Percentiles rank a stretch among this genome's conserved stretches.
These are phyloP conservation scores for Pedetes capensis DNA, from an alignment of 2,113 vertebrate species.

Conservation along the genomic window DNA sequence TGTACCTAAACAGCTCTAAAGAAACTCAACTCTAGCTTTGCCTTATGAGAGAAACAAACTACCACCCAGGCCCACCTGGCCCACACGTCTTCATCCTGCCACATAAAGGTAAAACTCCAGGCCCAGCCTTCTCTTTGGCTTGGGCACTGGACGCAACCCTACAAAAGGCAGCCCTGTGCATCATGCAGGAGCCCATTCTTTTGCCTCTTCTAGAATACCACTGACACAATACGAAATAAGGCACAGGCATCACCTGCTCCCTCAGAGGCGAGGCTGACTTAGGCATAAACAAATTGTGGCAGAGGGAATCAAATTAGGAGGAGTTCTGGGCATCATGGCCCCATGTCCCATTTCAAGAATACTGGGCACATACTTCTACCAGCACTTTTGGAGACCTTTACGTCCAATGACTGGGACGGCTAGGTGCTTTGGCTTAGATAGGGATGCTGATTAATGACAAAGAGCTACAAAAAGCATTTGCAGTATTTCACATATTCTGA, in stretches of 20 bases:
- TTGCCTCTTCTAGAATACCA: not conserved
- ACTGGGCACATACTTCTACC: not conserved
- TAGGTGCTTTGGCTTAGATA: not conserved
- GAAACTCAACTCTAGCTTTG: not conserved
- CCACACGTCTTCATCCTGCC: not conserved
- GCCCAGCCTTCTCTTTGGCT: not conserved
- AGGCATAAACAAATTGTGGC: not conserved
- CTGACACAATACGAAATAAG: not conserved
- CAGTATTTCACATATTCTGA: not conserved
- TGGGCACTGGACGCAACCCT: rapidly evolving
- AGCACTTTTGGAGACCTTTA: not conserved
- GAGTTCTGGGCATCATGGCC: not conserved
- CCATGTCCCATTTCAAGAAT: not conserved
- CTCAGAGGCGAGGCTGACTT: conserved; percentile 23
- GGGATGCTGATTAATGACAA: not conserved
- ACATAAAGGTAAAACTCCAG: not conserved
- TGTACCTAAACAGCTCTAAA: not conserved
- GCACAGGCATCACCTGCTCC: not conserved
- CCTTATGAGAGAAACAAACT: not conserved
- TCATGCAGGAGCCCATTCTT: not conserved
- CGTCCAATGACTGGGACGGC: not conserved
- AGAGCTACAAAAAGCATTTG: not conserved
- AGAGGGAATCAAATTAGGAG: not conserved
- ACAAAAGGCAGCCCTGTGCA: rapidly evolving
- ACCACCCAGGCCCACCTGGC: not conserved